Evolutionary conservation across 2,113 vertebrate species (phyloP).

Genomic region (Butorides virescens): DNA sequence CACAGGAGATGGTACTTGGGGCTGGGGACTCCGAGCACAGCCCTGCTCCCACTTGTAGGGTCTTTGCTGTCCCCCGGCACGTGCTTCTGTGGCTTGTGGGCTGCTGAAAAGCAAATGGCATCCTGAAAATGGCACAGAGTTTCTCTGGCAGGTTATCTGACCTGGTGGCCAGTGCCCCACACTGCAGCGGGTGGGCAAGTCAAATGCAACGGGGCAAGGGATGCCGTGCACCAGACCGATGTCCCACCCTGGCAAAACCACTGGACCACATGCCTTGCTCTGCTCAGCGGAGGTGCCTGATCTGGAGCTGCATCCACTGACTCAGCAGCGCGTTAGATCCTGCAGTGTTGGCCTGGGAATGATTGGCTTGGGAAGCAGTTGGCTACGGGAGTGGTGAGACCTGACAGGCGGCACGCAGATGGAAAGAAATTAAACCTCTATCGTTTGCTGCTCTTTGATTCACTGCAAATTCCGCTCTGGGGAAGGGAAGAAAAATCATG

Average conservation of each 20-base stretch:
- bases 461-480: neutral
- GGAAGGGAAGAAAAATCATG: neutral
- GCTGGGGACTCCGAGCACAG: neutral
- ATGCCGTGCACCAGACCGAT: neutral
- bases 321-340: neutral
- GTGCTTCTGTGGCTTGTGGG: neutral
- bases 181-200: neutral
- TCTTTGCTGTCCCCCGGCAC: neutral
- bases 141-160: neutral
- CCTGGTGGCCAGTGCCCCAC: neutral
- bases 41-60: neutral
- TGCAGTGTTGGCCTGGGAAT: neutral
- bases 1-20: neutral
- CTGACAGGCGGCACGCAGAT: neutral
- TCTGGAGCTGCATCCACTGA: neutral
- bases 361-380: neutral
- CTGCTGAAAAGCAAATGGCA: neutral
- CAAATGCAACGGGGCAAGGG: fast-evolving
- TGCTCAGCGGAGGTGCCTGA: neutral
- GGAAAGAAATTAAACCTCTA: neutral
- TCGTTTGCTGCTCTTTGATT: neutral
- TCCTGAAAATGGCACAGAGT: neutral
- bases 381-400: neutral
- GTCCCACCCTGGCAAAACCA: neutral
- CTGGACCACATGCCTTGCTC: neutral